Percentiles rank a stretch among this genome's conserved stretches.
Conservation (phyloP, 2,797 vertebrate genomes). For the Miichthys miiuy region DNA sequence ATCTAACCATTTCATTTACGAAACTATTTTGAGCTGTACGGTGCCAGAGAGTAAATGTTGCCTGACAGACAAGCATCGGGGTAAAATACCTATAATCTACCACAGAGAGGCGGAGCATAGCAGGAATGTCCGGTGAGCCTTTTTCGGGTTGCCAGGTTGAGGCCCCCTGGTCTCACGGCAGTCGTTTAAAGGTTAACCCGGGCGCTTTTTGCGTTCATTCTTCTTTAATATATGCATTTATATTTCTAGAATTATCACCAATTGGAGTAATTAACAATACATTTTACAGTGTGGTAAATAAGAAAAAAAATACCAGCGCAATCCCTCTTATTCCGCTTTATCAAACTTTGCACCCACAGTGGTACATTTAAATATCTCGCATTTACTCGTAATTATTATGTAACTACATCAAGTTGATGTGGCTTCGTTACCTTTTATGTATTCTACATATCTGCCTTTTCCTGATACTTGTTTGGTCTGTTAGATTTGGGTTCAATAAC, state of each 20-base stretch:
- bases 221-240: neutral
- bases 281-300: too few species aligned
- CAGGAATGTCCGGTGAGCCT: neutral
- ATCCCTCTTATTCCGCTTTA: neutral
- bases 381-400: neutral
- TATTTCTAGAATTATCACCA: neutral
- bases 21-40: fast-evolving
- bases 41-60: fast-evolving
- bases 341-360: neutral
- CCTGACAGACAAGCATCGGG: neutral
- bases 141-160: conserved; percentile 67
- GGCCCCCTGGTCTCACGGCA: too few species aligned
- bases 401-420: neutral
- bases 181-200: neutral
- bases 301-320: neutral
- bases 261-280: neutral
- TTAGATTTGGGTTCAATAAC: neutral
- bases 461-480: fast-evolving
- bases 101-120: neutral
- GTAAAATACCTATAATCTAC: fast-evolving
- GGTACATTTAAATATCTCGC: neutral
- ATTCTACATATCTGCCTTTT: neutral
- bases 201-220: neutral
- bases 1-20: fast-evolving
- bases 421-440: fast-evolving